These are phyloP conservation scores for Drosophila vallismaia DNA, from an alignment of 2,888 invertebrate genomes.

Conservation along the genomic window DNA sequence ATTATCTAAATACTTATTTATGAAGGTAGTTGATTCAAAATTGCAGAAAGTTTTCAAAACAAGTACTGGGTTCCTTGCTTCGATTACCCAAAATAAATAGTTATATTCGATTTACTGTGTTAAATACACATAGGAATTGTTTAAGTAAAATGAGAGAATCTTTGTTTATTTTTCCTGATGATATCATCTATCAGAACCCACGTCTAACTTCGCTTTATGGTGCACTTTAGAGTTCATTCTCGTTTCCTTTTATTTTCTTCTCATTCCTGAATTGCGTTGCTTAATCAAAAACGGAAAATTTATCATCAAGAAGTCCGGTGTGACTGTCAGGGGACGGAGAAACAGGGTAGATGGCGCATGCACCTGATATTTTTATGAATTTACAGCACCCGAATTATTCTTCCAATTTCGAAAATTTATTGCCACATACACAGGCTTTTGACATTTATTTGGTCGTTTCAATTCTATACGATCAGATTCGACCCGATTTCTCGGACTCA, in stretches of 20 bases:
- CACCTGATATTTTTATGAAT: slow-evolving; percentile 79
- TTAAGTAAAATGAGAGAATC: slow-evolving; percentile 8
- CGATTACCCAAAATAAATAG: slow-evolving; percentile 18
- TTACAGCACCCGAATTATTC: slow-evolving; percentile 69
- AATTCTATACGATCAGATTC: slow-evolving; percentile 35
- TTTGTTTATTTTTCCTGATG: slow-evolving; percentile 41
- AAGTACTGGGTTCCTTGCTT: not conserved
- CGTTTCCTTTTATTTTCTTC: not conserved
- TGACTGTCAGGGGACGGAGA: not conserved
- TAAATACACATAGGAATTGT: slow-evolving; percentile 46
- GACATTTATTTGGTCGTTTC: slow-evolving; percentile 61
- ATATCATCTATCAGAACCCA: slow-evolving; percentile 57
- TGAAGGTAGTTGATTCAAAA: not conserved
- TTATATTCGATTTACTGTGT: slow-evolving; percentile 46
- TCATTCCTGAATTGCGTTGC: slow-evolving; percentile 39
- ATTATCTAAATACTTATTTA: no score
- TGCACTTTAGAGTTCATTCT: slow-evolving; percentile 22
- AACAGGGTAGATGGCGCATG: slow-evolving; percentile 28
- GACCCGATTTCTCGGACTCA: slow-evolving; percentile 32
- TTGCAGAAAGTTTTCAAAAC: not conserved
- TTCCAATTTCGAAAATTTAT: slow-evolving; percentile 79
- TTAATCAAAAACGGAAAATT: slow-evolving; percentile 40
- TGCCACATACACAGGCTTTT: slow-evolving; percentile 56
- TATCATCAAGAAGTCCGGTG: slow-evolving; percentile 25
- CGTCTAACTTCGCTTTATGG: slow-evolving; percentile 48